Conservation (phyloP, 2,797 vertebrate species). For the Euphonia xanthogaster region DNA sequence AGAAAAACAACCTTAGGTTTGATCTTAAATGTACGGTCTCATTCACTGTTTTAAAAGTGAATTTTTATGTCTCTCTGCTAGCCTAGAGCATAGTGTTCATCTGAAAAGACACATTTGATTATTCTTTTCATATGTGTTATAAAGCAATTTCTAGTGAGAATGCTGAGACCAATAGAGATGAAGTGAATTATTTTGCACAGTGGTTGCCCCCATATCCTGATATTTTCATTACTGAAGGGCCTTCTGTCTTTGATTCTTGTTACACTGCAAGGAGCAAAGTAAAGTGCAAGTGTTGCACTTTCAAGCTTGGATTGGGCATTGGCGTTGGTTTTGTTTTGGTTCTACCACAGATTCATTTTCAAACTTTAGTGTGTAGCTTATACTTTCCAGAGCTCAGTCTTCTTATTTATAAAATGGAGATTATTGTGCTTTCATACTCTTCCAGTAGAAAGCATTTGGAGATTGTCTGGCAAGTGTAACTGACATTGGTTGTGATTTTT, state of each 20-base stretch:
- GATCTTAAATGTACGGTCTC: neutral
- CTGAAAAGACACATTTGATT: neutral
- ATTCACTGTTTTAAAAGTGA: neutral
- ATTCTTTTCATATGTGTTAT: neutral
- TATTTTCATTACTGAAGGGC: neutral
- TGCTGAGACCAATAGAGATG: neutral
- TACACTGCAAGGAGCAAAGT: neutral
- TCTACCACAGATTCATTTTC: neutral
- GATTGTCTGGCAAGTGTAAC: neutral
- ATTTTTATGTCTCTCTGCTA: neutral
- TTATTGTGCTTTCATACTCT: neutral
- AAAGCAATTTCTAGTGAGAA: neutral
- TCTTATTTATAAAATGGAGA: neutral
- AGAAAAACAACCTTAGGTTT: neutral
- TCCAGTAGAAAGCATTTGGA: neutral
- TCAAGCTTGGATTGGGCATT: neutral
- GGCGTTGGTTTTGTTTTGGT: neutral
- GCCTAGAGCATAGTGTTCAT: neutral
- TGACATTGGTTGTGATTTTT: neutral
- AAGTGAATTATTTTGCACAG: neutral
- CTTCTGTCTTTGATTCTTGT: neutral
- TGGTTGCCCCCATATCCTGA: neutral
- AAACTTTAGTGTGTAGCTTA: neutral
- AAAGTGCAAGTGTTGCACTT: neutral
- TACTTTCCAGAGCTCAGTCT: neutral